A percentile compares a stretch with the other conserved stretches of the same genome.
Conservation (phyloP, 2,113 vertebrate species). For the Corythornis cristatus region DNA sequence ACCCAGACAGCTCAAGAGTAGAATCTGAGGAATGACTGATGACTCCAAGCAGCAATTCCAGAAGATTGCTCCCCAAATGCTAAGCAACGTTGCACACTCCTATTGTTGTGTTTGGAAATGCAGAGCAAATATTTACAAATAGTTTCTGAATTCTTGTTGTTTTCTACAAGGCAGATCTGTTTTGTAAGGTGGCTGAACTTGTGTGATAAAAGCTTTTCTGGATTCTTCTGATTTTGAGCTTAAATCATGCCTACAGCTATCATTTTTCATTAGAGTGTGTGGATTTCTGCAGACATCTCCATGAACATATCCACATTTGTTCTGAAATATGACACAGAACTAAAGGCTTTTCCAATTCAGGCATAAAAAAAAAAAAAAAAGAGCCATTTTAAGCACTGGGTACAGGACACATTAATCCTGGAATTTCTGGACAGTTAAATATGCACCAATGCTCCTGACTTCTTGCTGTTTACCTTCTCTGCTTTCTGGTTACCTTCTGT, state of each 20-base stretch:
- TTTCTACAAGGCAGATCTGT: neutral
- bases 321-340: neutral
- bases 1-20: neutral
- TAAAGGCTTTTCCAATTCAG: neutral
- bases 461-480: neutral
- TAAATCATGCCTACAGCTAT: neutral
- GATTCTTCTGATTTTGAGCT: neutral
- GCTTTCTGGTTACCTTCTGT: neutral
- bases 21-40: neutral
- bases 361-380: neutral
- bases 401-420: neutral
- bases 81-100: neutral
- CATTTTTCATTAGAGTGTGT: neutral
- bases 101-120: neutral
- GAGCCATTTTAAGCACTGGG: neutral
- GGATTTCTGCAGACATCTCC: neutral
- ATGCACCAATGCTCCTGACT: neutral
- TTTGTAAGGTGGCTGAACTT: neutral
- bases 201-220: neutral
- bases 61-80: neutral
- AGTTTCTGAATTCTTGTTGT: neutral
- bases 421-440: neutral
- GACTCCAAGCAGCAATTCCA: neutral
- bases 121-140: neutral
- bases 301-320: neutral